Conservation (phyloP, 2,888 invertebrate species). For the Drosophila paranaensis region DNA sequence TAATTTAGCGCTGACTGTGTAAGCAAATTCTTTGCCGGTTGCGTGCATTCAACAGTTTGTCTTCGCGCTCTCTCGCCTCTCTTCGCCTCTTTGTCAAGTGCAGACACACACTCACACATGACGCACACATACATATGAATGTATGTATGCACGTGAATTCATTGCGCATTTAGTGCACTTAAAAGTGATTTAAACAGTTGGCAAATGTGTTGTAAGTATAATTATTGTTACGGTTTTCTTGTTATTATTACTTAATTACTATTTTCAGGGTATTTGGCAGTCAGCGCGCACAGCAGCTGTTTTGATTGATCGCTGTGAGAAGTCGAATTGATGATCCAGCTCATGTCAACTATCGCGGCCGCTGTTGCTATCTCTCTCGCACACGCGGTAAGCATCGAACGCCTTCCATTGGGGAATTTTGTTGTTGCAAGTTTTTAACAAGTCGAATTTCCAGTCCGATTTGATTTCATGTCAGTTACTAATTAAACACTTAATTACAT, state of each 20-base stretch:
- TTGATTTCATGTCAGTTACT: conserved; percentile 54
- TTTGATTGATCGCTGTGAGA: conserved; percentile 22
- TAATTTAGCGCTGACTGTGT: background rate
- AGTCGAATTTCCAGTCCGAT: conserved; percentile 31
- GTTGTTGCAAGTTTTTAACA: conserved; percentile 10
- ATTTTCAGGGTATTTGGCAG: conserved; percentile 8
- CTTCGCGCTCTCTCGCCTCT: conserved; percentile 1
- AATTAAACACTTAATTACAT: conserved; percentile 58
- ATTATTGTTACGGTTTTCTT: background rate
- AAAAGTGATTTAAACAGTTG: background rate
- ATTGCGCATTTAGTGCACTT: background rate
- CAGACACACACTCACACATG: background rate
- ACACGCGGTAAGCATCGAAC: conserved; percentile 27
- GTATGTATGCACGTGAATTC: no score
- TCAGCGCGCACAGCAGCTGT: background rate
- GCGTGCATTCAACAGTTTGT: background rate
- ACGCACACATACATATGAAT: no score
- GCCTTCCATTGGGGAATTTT: conserved; percentile 28
- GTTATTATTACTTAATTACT: background rate
- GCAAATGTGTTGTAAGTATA: background rate
- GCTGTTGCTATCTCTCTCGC: conserved; percentile 32
- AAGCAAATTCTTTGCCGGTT: background rate
- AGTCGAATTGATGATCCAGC: conserved; percentile 11
- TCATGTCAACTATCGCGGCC: conserved; percentile 26
- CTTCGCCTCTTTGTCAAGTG: background rate